Conservation (phyloP, 2,888 invertebrate species). For the Silvanus unidentatus region DNA sequence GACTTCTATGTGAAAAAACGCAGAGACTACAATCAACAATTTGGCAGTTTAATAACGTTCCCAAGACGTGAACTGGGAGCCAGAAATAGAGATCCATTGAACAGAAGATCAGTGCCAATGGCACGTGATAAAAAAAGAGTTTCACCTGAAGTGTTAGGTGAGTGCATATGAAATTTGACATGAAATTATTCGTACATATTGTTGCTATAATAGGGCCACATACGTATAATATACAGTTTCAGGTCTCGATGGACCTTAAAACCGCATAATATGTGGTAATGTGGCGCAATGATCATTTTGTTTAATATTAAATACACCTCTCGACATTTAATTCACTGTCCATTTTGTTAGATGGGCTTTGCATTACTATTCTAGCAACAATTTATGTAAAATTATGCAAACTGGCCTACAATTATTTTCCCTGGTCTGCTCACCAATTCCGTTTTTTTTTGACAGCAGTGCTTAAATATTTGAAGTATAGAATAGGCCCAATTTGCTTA, state of each 20-base stretch:
- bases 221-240: too few species aligned
- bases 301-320: constrained; percentile 12
- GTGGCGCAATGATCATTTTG: constrained; percentile 19
- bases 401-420: too few species aligned
- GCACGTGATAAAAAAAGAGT: constrained; percentile 47
- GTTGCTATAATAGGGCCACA: background rate
- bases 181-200: constrained; percentile 1
- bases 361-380: too few species aligned
- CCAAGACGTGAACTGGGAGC: constrained; percentile 37
- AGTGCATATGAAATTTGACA: constrained; percentile 11
- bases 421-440: too few species aligned
- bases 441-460: too few species aligned
- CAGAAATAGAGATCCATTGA: constrained; percentile 36
- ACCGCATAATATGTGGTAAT: constrained; percentile 20
- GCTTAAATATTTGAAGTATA: too few species aligned
- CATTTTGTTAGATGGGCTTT: too few species aligned
- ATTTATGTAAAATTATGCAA: too few species aligned
- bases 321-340: too few species aligned
- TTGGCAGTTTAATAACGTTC: constrained; percentile 42
- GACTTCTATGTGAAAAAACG: constrained; percentile 42
- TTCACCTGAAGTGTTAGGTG: constrained; percentile 44
- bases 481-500: background rate
- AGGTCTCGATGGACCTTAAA: background rate
- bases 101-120: constrained; percentile 39
- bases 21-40: constrained; percentile 42